Evolutionary conservation across 2,797 vertebrate species (phyloP).

Genomic region (Siniperca scherzeri): DNA sequence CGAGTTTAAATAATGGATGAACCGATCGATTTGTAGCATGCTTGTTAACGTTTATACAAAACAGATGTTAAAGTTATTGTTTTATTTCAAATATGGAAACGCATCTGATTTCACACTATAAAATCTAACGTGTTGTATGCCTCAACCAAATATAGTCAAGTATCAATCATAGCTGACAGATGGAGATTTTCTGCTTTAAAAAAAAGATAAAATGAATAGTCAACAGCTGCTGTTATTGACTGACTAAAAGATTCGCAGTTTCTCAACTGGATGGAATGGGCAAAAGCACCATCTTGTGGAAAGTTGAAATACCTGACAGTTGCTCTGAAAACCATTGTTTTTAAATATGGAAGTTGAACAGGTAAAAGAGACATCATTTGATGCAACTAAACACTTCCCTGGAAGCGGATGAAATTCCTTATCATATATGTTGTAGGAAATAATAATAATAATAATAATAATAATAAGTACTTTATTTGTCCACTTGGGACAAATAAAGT

Average conservation of each 20-base stretch:
- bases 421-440: neutral
- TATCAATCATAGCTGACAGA: neutral
- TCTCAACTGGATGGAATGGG: neutral
- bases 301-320: neutral
- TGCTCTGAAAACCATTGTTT: neutral
- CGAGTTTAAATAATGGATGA: neutral
- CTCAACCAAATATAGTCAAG: too few relatives aligned
- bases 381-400: neutral
- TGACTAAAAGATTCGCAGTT: neutral
- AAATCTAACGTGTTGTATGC: neutral
- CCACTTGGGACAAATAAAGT: too few relatives aligned
- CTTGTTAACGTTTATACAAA: neutral
- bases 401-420: neutral
- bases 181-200: neutral
- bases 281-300: conserved; percentile 77
- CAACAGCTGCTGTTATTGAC: neutral
- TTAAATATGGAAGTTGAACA: neutral
- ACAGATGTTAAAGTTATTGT: neutral
- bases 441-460: too few relatives aligned
- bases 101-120: neutral
- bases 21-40: too few relatives aligned
- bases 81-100: neutral
- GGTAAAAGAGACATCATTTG: neutral
- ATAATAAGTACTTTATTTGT: too few relatives aligned
- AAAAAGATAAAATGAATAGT: neutral